phyloP scores from a whole-genome alignment of 2,888 invertebrate species.

The Cremastobaeus sp. region DNA sequence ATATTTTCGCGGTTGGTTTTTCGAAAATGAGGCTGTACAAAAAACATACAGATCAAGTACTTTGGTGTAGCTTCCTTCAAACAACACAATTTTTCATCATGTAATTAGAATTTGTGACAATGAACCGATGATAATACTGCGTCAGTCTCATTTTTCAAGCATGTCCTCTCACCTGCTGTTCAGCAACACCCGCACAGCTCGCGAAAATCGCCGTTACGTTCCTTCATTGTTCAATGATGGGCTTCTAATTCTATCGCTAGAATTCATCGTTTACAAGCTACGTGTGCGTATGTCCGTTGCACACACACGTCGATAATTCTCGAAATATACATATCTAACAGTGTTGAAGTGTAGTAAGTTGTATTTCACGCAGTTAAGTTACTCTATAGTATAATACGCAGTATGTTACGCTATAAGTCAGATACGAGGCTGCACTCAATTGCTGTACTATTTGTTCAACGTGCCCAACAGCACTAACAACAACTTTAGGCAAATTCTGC shows the following conservation, averaged over 20 bases:
- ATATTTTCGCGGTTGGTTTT: constrained; percentile 2
- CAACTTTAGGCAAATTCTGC: constrained; percentile 13
- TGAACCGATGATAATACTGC: constrained; percentile 18
- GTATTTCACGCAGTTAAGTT: constrained; percentile 48
- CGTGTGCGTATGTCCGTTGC: constrained; percentile 22
- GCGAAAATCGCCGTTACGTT: constrained; percentile 12
- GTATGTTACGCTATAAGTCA: constrained; percentile 31
- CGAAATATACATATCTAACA: constrained; percentile 44
- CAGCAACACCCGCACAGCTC: too few species aligned
- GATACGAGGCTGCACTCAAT: constrained; percentile 40
- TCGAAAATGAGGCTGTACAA: constrained; percentile 5
- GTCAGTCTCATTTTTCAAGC: constrained; percentile 16
- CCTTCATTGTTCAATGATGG: constrained; percentile 45
- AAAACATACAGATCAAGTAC: constrained; percentile 15
- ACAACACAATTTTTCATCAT: constrained; percentile 8
- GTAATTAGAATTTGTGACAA: constrained; percentile 1
- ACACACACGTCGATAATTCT: constrained; percentile 34
- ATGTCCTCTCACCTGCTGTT: background rate
- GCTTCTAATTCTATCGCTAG: constrained; percentile 33
- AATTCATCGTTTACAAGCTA: constrained; percentile 24
- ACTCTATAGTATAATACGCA: constrained; percentile 25
- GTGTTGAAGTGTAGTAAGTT: constrained; percentile 47
- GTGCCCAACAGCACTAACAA: too few species aligned
- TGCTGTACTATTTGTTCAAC: too few species aligned
- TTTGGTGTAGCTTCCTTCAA: constrained; percentile 7